phyloP scores from a whole-genome alignment of 2,888 invertebrate genomes.

The Tetragonula carbonaria region DNA sequence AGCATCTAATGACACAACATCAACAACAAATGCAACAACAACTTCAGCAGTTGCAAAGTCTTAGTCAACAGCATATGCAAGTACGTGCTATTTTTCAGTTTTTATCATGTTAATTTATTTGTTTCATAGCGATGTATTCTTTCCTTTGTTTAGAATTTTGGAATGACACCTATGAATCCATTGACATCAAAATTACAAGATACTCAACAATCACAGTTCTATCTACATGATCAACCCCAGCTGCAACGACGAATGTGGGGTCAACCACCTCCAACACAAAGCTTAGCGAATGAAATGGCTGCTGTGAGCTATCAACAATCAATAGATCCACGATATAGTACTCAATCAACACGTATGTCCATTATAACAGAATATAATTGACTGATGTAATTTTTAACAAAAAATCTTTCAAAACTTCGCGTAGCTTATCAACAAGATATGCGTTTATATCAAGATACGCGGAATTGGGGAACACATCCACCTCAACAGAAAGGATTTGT shows the following conservation, averaged over 20 bases:
- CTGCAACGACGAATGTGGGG: conserved; percentile 85
- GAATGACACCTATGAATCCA: conserved; percentile 77
- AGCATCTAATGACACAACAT: conserved; percentile 86
- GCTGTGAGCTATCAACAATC: conserved; percentile 80
- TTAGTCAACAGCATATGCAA: conserved; percentile 82
- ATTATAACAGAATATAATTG: not conserved
- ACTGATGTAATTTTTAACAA: not conserved
- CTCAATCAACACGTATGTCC: conserved; percentile 75
- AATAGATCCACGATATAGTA: conserved; percentile 78
- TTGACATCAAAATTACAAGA: conserved; percentile 78
- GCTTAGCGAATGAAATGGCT: conserved; percentile 81
- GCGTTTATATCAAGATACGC: conserved; percentile 81
- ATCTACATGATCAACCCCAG: conserved; percentile 89
- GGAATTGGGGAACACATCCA: conserved; percentile 80
- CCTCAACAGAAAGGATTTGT: conserved; percentile 87
- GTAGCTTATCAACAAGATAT: conserved; percentile 80
- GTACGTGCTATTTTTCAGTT: conserved; percentile 60
- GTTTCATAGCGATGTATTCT: not conserved
- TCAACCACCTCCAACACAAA: conserved; percentile 84
- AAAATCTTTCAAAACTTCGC: not conserved
- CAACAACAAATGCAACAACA: conserved; percentile 86
- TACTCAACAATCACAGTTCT: conserved; percentile 88
- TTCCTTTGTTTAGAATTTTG: conserved; percentile 72
- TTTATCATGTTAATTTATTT: not conserved
- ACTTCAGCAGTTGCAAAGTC: conserved; percentile 85